Evolutionary conservation across 1,140 invertebrate genomes (phyloP).

Genomic region (Procambarus virginalis): DNA sequence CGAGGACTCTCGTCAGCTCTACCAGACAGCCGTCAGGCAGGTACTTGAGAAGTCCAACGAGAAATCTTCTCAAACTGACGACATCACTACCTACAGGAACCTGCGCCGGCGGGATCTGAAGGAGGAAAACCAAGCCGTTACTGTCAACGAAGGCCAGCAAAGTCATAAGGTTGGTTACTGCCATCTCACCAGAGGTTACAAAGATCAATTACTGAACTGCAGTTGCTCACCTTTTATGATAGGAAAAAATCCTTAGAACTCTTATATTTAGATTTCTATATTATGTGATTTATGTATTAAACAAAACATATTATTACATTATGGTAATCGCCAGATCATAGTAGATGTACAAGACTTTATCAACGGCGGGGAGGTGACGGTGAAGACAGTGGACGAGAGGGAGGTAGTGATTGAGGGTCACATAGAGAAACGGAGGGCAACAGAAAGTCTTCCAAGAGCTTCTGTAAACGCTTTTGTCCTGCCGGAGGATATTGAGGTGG

Average conservation of each 20-base stretch:
- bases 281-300: too few species aligned
- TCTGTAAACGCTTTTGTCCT: slow-evolving; percentile 41
- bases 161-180: slow-evolving; percentile 28
- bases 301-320: too few species aligned
- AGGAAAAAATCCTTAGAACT: too few species aligned
- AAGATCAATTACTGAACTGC: too few species aligned
- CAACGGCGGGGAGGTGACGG: slow-evolving; percentile 41
- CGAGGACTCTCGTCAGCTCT: slow-evolving; percentile 26
- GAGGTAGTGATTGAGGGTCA: slow-evolving; percentile 43
- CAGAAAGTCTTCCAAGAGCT: slow-evolving; percentile 25
- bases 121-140: slow-evolving; percentile 40
- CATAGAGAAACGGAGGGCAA: slow-evolving; percentile 47
- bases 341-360: slow-evolving; percentile 44
- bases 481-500: slow-evolving; percentile 25
- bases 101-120: slow-evolving; percentile 40
- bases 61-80: slow-evolving; percentile 16
- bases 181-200: too few species aligned
- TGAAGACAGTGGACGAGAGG: slow-evolving; percentile 20
- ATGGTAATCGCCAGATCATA: too few species aligned
- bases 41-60: slow-evolving; percentile 31
- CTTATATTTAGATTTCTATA: too few species aligned
- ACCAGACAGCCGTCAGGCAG: slow-evolving; percentile 27
- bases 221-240: too few species aligned
- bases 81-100: slow-evolving; percentile 44
- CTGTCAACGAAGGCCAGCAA: slow-evolving; percentile 4